These are phyloP conservation scores for Vimba vimba DNA, from an alignment of 2,113 vertebrate genomes.

Conservation along the genomic window DNA sequence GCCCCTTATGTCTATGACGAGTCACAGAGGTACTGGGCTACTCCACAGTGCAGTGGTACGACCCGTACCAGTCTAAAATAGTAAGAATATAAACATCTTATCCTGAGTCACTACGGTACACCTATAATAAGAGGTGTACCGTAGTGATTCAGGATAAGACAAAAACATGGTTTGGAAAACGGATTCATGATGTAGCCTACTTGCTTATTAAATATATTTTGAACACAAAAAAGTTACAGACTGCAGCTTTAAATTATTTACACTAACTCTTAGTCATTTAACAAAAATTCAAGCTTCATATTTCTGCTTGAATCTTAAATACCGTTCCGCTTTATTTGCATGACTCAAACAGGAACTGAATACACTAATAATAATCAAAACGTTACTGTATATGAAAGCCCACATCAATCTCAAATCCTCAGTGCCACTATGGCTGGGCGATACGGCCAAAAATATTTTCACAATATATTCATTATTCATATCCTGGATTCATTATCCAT, in stretches of 20 bases:
- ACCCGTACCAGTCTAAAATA: no score
- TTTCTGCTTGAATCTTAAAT: background rate
- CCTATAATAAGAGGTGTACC: no score
- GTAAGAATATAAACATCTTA: no score
- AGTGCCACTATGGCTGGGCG: background rate
- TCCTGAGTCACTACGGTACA: no score
- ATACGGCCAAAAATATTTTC: background rate
- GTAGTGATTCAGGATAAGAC: no score
- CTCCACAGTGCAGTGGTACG: no score
- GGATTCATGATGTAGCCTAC: no score
- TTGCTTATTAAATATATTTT: no score
- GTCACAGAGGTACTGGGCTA: no score
- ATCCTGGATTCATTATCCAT: background rate
- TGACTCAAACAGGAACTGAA: background rate
- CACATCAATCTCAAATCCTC: background rate
- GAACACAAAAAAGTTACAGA: no score
- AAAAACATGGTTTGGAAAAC: no score
- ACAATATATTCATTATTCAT: background rate
- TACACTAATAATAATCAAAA: background rate
- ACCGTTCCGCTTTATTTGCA: background rate
- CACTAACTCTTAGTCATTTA: background rate
- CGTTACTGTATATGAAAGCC: background rate
- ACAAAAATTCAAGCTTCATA: background rate
- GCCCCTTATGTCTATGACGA: no score
- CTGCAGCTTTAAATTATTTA: background rate